phyloP scores from a whole-genome alignment of 1,140 invertebrate species.

The Caenorhabditis latens region DNA sequence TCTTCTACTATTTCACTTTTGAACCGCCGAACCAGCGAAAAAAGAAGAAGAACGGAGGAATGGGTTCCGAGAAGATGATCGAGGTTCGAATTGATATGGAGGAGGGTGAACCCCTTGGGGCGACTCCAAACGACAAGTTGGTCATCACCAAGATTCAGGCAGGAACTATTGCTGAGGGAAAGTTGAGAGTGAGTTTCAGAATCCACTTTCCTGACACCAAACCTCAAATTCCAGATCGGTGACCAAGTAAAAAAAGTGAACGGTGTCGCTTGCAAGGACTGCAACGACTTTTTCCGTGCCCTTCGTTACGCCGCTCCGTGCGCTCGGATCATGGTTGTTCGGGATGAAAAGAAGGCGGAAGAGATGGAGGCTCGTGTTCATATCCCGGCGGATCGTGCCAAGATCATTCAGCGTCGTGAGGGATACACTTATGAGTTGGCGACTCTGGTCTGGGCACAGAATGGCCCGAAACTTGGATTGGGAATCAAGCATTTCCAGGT shows the following conservation, averaged over 20 bases:
- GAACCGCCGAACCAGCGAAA: neutral
- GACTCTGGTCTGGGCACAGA: constrained; percentile 69
- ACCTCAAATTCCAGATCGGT: constrained; percentile 65
- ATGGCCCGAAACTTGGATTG: constrained; percentile 72
- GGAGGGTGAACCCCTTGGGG: constrained; percentile 71
- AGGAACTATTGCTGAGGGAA: constrained; percentile 71
- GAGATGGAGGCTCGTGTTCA: constrained; percentile 68
- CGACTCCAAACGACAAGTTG: constrained; percentile 72
- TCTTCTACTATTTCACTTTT: neutral
- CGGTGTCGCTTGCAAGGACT: constrained; percentile 64
- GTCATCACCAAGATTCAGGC: constrained; percentile 69
- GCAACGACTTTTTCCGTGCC: constrained; percentile 70
- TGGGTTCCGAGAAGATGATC: constrained; percentile 50
- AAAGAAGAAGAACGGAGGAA: constrained; percentile 7
- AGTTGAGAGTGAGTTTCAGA: constrained; percentile 69
- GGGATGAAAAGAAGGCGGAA: constrained; percentile 66
- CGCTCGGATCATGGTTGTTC: constrained; percentile 62
- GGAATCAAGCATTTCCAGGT: constrained; percentile 73
- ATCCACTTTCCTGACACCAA: neutral
- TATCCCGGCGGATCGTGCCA: constrained; percentile 71
- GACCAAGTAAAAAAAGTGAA: constrained; percentile 71
- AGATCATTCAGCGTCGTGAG: constrained; percentile 71
- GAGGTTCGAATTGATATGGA: constrained; percentile 66
- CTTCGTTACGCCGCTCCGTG: constrained; percentile 69
- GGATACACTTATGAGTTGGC: constrained; percentile 68